Evolutionary conservation across 1,140 invertebrate species (phyloP).

Genomic region (Melipona quadrifasciata): DNA sequence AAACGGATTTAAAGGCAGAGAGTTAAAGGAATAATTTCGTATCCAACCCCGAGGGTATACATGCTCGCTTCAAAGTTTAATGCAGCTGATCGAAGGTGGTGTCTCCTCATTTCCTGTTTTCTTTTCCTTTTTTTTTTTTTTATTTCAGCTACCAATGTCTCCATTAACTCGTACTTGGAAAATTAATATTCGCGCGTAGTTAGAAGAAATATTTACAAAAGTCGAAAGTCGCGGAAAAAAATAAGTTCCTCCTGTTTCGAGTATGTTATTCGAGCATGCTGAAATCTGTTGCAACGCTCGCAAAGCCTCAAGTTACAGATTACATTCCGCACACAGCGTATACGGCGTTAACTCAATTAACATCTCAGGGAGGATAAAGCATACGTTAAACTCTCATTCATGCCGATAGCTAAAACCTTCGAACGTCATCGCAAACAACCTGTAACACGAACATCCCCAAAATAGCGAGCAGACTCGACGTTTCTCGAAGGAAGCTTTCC

Average conservation of each 20-base stretch:
- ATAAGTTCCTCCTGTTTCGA: neutral
- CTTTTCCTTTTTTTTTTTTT: neutral
- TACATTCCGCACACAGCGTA: constrained; percentile 54
- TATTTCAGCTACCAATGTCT: neutral
- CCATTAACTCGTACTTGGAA: neutral
- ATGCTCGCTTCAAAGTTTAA: neutral
- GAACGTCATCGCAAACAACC: constrained; percentile 49
- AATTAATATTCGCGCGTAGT: neutral
- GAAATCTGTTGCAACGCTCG: constrained; percentile 32
- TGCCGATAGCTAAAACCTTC: constrained; percentile 64
- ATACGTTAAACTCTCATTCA: constrained; percentile 67
- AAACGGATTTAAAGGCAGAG: neutral
- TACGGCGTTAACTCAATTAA: constrained; percentile 68
- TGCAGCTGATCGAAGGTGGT: neutral
- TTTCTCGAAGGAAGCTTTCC: neutral
- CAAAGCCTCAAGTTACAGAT: constrained; percentile 49
- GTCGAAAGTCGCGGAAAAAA: neutral
- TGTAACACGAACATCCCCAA: constrained; percentile 20
- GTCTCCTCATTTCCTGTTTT: neutral
- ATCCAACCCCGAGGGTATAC: no score
- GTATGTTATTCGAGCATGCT: neutral
- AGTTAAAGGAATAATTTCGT: neutral
- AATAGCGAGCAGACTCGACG: neutral
- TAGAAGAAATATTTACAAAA: neutral
- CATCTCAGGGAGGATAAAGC: constrained; percentile 64